Conservation (phyloP, 2,113 vertebrate genomes). For the Tiliqua scincoides region DNA sequence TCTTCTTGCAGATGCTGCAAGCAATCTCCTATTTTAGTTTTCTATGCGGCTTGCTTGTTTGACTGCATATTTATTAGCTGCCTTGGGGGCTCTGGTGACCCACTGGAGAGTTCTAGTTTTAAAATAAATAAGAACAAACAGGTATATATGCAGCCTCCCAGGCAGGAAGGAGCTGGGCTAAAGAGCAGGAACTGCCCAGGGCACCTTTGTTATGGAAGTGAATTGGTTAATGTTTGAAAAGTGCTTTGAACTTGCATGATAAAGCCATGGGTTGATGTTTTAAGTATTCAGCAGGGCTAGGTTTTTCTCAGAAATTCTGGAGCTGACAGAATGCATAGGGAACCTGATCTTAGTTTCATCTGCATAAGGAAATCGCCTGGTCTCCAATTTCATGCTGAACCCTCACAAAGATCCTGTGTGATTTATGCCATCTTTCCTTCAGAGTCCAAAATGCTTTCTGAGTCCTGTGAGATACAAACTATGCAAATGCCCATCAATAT, state of each 20-base stretch:
- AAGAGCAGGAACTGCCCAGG: background rate
- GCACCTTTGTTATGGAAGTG: background rate
- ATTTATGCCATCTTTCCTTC: slow-evolving; percentile 24
- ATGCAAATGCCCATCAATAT: slow-evolving; percentile 2
- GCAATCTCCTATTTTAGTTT: background rate
- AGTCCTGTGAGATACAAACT: background rate
- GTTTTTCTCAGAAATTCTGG: slow-evolving; percentile 61
- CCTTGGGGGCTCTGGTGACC: background rate
- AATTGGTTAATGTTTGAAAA: slow-evolving; percentile 23
- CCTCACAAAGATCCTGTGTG: slow-evolving; percentile 27
- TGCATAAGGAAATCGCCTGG: slow-evolving; percentile 38
- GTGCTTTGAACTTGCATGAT: background rate
- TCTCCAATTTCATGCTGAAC: slow-evolving; percentile 42
- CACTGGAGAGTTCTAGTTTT: background rate
- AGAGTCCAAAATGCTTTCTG: slow-evolving; percentile 31
- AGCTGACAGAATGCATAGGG: slow-evolving; percentile 1
- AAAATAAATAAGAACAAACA: background rate
- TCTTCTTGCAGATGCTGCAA: background rate
- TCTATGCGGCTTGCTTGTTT: background rate
- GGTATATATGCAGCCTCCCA: background rate
- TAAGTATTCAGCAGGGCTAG: slow-evolving; percentile 41
- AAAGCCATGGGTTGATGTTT: slow-evolving; percentile 36
- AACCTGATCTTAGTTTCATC: slow-evolving; percentile 47
- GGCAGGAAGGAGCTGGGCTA: background rate
- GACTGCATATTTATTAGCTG: background rate